Conservation (phyloP, 1,140 invertebrate genomes). For the Metaphire vulgaris region DNA sequence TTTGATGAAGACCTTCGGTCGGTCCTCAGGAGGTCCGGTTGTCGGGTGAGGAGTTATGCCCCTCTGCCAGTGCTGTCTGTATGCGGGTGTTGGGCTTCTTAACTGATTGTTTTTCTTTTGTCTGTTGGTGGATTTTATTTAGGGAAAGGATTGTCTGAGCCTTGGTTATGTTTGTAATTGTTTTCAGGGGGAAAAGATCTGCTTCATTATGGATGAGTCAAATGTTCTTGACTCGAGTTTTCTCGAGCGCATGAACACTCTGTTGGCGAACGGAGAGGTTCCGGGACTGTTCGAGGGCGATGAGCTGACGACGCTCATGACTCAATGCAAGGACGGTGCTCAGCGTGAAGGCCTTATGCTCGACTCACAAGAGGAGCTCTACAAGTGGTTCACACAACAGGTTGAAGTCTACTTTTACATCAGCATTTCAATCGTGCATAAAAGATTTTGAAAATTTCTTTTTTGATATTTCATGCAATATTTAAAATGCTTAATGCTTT, state of each 20-base stretch:
- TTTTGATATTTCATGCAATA: too few species aligned
- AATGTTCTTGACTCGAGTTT: conserved; percentile 98
- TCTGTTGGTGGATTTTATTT: too few species aligned
- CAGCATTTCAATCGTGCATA: too few species aligned
- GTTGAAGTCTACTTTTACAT: conserved; percentile 37
- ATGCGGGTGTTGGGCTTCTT: too few species aligned
- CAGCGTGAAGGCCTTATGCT: conserved; percentile 96
- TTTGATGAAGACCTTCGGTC: conserved; percentile 97
- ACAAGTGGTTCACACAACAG: conserved; percentile 93
- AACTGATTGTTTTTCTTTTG: neutral
- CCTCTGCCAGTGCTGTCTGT: neutral
- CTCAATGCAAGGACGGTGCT: conserved; percentile 97
- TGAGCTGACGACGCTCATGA: conserved; percentile 98
- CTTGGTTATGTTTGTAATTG: too few species aligned
- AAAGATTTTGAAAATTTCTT: too few species aligned
- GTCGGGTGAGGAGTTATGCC: conserved; percentile 62
- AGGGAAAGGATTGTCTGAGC: too few species aligned
- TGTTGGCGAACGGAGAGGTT: conserved; percentile 94
- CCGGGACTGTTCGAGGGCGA: conserved; percentile 63
- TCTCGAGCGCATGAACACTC: conserved; percentile 97
- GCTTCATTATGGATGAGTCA: conserved; percentile 97
- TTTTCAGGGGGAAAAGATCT: conserved; percentile 93
- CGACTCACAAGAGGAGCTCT: conserved; percentile 95
- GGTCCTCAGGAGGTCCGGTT: conserved; percentile 86
- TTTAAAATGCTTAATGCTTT: too few species aligned